phyloP scores from a whole-genome alignment of 2,888 invertebrate species.

The Hyles lineata region DNA sequence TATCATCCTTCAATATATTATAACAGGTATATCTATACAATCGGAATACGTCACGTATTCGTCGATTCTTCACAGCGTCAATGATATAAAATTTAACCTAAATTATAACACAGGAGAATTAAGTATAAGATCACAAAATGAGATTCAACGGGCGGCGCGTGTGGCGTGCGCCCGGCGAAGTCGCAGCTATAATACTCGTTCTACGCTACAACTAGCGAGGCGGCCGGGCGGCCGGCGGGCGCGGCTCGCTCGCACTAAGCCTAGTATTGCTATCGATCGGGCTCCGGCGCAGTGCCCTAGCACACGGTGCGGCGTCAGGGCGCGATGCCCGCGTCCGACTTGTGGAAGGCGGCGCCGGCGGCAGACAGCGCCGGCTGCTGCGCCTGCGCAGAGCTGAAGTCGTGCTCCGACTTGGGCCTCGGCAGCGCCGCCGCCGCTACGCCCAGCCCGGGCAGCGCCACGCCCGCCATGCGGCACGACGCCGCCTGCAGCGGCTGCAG shows the following conservation, averaged over 20 bases:
- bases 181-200: slow-evolving; percentile 81
- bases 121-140: slow-evolving; percentile 86
- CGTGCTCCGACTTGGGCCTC: slow-evolving; percentile 93
- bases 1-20: slow-evolving; percentile 74
- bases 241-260: slow-evolving; percentile 78
- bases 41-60: slow-evolving; percentile 79
- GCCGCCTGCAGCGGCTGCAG: slow-evolving; percentile 88
- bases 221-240: slow-evolving; percentile 48
- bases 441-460: slow-evolving; percentile 88
- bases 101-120: slow-evolving; percentile 85
- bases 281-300: slow-evolving; percentile 74
- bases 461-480: slow-evolving; percentile 88
- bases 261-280: slow-evolving; percentile 80
- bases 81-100: slow-evolving; percentile 86
- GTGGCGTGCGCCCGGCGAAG: slow-evolving; percentile 76
- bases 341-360: slow-evolving; percentile 88
- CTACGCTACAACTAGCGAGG: slow-evolving; percentile 83
- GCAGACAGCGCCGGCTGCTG: slow-evolving; percentile 81
- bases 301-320: slow-evolving; percentile 90
- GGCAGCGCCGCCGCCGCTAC: slow-evolving; percentile 86
- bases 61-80: slow-evolving; percentile 82
- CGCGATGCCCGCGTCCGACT: slow-evolving; percentile 92
- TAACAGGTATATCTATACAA: slow-evolving; percentile 83
- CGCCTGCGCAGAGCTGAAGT: slow-evolving; percentile 88
- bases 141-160: slow-evolving; percentile 82